Evolutionary conservation across 2,888 invertebrate genomes (phyloP), one percentile per base, ranked within the genome.

Genomic region (Tiliacea aurago): DNA sequence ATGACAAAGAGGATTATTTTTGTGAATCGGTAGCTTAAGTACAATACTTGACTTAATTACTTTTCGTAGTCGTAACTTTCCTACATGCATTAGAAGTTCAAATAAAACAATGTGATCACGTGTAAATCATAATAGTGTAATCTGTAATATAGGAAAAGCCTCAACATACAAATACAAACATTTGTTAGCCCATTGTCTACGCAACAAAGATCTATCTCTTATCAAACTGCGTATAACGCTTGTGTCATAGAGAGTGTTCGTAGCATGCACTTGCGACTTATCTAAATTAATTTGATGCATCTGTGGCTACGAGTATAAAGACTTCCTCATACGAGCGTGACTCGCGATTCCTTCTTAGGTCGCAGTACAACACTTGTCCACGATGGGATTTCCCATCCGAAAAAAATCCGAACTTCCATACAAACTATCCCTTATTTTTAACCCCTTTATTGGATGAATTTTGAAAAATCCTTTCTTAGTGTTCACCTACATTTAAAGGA

Each of bases 161-260:
- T 70, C 70, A 62, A 62, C 18, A 43, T 55, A 73, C 58, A 71
- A 81, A 83, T 56, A 71, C 6, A 4, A 28, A 59, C 10, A 47
- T 77, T 76, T 75, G 83, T 84, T 69, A 72, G 37, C 3, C 68
- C 23, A 81, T 84, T 78, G 68, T 80, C 23, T 71, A 47, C 64
- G 55, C 56, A 71, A 62, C 41, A 62, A n/a, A 79, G 45, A 82
- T 84, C 62, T 85, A 58, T 70, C 47, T 45, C 51, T 80, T 84
- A 83, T 83, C 76, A 66, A 53, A 37, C 53, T 73, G 70, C 56
- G 59, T 69, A 69, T 20, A 33, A 65, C 41, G 33, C 5, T 2
- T 10, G 41, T 62, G 66, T 72, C 49, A 41, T 15, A 45, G 43
- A 45, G 43, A 61, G 61, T 62, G 61, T 75, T 69, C 49, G n/a